Evolutionary conservation across 2,113 vertebrate genomes (phyloP), one percentile per base, ranked within the genome.

Genomic region (Gymnogyps californianus): DNA sequence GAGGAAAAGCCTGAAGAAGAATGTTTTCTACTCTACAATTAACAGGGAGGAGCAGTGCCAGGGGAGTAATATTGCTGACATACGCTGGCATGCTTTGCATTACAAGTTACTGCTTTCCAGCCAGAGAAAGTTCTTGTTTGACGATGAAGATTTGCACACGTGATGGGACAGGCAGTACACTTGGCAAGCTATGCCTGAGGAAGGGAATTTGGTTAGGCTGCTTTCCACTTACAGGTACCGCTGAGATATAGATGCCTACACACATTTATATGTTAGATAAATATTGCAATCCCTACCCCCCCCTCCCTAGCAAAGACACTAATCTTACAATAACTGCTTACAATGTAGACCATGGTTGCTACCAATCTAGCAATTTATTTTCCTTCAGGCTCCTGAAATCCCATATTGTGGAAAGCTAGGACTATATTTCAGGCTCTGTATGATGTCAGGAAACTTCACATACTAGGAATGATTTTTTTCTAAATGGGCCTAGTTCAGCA

Each of bases 1-100:
- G 93, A 95, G 89, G 82, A 97, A 98, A 97, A 96, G 69, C 62
- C 93, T 95, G 93, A 57, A 96, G 95, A 96, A 95, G 90, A 97
- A 96, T 29, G 82, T 96, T 90, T 89, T 96, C 76, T 85, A 52
- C 72, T 95, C 92, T 65, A 90, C 90, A 94, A 77, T 85, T 98
- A 98, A 83, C 66, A 81, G 76, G 80, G 85, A 96, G 91, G 94
- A 97, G 76, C 58, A n/a, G 51, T 87, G 88, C 93, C 93, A 96
- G 92, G 84, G 77, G 59, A 89, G 75, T 88, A 92, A 93, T 90
- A 78, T 38, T 83, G 93, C 82, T 93, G 81, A 83, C 83, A 89
- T 67, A 88, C 15, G 11, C 17, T 94, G 96, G 91, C 90, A 89
- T 76, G 96, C 46, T 94, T 66, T 85, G 69, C 59, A 64, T 66